A percentile compares a stretch with the other conserved stretches of the same genome.
Conservation (phyloP, 2,113 vertebrate species). For the Acinonyx jubatus region DNA sequence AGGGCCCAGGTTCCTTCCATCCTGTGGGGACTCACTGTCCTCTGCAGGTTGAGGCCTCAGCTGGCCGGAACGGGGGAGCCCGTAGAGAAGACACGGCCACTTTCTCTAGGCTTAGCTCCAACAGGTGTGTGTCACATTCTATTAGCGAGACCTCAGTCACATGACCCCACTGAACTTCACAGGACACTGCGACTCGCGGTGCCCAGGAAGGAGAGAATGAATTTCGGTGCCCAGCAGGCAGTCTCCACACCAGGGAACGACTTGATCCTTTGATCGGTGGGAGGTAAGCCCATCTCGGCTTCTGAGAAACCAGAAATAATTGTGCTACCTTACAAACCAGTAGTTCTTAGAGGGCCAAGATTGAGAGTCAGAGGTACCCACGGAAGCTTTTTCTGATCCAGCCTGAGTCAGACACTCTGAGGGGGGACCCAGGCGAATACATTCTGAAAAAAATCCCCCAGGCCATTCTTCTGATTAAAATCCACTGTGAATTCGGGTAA, state of each 20-base stretch:
- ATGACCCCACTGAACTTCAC: not conserved
- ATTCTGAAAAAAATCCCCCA: not conserved
- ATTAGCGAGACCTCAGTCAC: not conserved
- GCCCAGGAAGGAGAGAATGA: not conserved
- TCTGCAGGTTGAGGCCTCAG: fast-evolving
- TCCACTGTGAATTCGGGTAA: not conserved
- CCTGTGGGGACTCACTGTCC: not conserved
- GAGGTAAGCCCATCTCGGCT: not conserved
- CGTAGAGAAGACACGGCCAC: not conserved
- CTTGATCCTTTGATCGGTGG: not conserved
- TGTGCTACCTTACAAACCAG: not conserved
- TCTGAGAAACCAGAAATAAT: not conserved
- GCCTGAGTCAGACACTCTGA: not conserved
- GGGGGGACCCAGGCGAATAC: not conserved
- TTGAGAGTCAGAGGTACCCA: not conserved
- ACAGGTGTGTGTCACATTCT: not conserved
- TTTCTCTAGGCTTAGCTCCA: not conserved
- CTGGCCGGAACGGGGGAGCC: not conserved
- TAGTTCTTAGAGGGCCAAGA: not conserved
- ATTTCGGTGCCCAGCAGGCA: not conserved
- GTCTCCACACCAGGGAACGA: not conserved
- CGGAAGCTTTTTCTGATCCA: not conserved
- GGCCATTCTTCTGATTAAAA: not conserved
- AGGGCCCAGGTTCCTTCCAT: not conserved
- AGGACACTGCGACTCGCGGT: not conserved